phyloP scores from a whole-genome alignment of 2,888 invertebrate genomes.

The Melinopterus prodromus region DNA sequence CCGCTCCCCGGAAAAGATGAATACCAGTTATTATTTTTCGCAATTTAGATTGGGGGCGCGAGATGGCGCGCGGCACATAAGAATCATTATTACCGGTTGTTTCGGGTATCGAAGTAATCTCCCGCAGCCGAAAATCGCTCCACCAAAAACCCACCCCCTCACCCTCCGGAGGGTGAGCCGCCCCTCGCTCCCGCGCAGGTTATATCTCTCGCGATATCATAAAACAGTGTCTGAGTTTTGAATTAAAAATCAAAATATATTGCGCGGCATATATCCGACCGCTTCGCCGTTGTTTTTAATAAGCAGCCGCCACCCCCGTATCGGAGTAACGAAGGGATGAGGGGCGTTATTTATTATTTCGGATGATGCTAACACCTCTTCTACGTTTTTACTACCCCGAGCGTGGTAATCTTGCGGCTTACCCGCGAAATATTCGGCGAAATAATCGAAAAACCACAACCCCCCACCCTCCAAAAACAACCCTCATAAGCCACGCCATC shows the following conservation, averaged over 20 bases:
- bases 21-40: slow-evolving; percentile 4
- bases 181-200: background rate
- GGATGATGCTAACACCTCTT: slow-evolving; percentile 4
- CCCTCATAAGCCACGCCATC: background rate
- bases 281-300: slow-evolving; percentile 50
- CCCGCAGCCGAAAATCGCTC: background rate
- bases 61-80: background rate
- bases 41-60: slow-evolving; percentile 4
- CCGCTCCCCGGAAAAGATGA: background rate
- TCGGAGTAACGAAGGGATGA: background rate
- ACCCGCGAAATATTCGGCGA: background rate
- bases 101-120: slow-evolving; percentile 4
- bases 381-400: background rate
- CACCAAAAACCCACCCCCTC: background rate
- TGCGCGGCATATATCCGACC: slow-evolving; percentile 55
- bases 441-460: background rate
- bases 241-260: slow-evolving; percentile 52
- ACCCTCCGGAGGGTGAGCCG: background rate
- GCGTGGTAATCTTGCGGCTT: background rate
- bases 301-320: slow-evolving; percentile 41
- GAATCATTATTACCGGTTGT: slow-evolving; percentile 4
- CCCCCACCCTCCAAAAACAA: background rate
- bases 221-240: slow-evolving; percentile 56
- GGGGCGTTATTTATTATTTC: background rate
- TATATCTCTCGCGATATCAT: slow-evolving; percentile 49